Evolutionary conservation across 2,113 vertebrate genomes (phyloP).

Genomic region (Psittacus erithacus): DNA sequence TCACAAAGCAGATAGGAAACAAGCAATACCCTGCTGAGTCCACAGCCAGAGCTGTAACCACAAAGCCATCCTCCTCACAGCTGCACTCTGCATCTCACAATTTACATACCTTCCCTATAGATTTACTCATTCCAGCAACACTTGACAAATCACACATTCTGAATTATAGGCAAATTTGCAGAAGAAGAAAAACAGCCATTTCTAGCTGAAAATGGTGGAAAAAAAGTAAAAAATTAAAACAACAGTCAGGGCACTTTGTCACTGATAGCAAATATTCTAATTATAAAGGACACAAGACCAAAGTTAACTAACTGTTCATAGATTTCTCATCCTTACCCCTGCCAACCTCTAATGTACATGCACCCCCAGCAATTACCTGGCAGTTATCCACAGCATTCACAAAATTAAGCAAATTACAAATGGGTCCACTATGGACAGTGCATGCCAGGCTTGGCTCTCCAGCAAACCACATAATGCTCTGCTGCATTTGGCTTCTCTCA

Average conservation of each 20-base stretch:
- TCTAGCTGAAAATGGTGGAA: background rate
- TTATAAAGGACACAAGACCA: background rate
- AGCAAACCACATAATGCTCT: background rate
- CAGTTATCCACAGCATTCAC: background rate
- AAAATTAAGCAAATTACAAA: conserved; percentile 29
- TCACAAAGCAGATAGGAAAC: background rate
- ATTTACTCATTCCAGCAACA: background rate
- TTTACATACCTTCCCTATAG: conserved; percentile 12
- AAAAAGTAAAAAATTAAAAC: background rate
- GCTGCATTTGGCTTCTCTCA: conserved; percentile 35
- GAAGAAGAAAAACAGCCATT: background rate
- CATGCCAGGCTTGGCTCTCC: background rate
- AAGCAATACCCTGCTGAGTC: background rate
- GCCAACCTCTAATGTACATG: background rate
- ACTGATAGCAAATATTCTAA: background rate
- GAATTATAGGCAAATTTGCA: background rate
- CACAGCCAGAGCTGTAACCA: background rate
- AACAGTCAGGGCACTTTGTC: background rate
- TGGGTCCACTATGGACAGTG: background rate
- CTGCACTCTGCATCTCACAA: background rate
- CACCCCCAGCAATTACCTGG: background rate
- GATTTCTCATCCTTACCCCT: background rate
- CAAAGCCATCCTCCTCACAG: background rate
- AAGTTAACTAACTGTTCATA: background rate
- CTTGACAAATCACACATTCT: background rate